Percentiles rank a stretch among this genome's conserved stretches.
phyloP scores from a whole-genome alignment of 1,140 invertebrate species.

The Drosophila miranda region DNA sequence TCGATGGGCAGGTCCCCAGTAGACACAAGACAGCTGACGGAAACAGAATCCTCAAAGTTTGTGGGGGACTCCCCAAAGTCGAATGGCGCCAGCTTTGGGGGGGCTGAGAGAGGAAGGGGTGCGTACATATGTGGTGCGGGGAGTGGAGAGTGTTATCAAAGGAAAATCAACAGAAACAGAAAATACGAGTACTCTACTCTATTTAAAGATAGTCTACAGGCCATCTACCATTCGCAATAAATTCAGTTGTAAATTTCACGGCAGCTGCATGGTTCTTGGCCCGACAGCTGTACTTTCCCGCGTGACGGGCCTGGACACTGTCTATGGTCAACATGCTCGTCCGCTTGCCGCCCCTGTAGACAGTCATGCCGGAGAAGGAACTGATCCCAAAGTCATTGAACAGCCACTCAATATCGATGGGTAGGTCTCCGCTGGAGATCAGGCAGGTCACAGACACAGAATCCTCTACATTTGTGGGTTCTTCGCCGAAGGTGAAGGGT shows the following conservation, averaged over 20 bases:
- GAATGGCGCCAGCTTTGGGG: constrained; percentile 88
- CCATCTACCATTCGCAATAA: constrained; percentile 89
- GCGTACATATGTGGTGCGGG: neutral
- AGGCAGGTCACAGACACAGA: constrained; percentile 89
- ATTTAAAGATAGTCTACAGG: too few species aligned
- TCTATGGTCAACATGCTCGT: constrained; percentile 90
- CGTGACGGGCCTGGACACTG: constrained; percentile 86
- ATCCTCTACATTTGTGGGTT: constrained; percentile 87
- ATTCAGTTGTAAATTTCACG: constrained; percentile 86
- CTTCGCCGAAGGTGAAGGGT: constrained; percentile 86
- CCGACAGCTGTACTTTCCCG: constrained; percentile 87
- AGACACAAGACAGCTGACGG: constrained; percentile 90
- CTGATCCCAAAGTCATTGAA: constrained; percentile 85
- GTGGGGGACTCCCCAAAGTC: constrained; percentile 86
- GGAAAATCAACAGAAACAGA: constrained; percentile 9
- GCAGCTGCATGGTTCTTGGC: constrained; percentile 90
- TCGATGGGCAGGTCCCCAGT: constrained; percentile 92
- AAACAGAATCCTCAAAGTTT: constrained; percentile 88
- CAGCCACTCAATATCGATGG: constrained; percentile 90
- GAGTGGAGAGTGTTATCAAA: too few species aligned
- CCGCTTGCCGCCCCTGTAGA: constrained; percentile 79
- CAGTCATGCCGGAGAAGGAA: constrained; percentile 67
- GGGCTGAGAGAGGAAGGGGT: constrained; percentile 57
- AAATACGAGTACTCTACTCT: constrained; percentile 2
- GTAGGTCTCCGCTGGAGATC: constrained; percentile 92